Conservation (phyloP, 2,797 vertebrate genomes). For the Chloroceryle inda region DNA sequence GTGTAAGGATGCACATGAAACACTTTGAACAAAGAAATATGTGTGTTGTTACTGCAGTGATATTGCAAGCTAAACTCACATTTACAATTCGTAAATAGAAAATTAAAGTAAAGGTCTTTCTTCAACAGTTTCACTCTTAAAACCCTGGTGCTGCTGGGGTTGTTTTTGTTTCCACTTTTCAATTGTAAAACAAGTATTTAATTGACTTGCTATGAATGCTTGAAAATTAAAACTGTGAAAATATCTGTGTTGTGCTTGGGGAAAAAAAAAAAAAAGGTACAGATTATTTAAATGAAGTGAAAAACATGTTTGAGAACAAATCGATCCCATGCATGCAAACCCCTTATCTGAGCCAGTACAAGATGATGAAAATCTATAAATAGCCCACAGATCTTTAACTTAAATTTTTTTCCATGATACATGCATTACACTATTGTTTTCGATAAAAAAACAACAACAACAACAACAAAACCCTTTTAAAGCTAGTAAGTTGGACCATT, state of each 20-base stretch:
- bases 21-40: slow-evolving; percentile 31
- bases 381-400: slow-evolving; percentile 65
- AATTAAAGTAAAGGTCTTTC: not conserved
- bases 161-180: not conserved
- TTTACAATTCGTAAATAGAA: slow-evolving; percentile 48
- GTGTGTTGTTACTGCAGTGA: slow-evolving; percentile 17
- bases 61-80: slow-evolving; percentile 42
- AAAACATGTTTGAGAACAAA: slow-evolving; percentile 61
- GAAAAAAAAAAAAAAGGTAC: not conserved
- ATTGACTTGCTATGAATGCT: slow-evolving; percentile 17
- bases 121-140: not conserved
- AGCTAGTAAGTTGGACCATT: slow-evolving; percentile 92
- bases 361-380: slow-evolving; percentile 71
- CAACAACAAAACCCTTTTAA: slow-evolving; percentile 81
- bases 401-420: slow-evolving; percentile 63
- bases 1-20: slow-evolving; percentile 44
- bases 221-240: slow-evolving; percentile 58
- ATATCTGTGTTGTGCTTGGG: not conserved
- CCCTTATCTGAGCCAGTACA: slow-evolving; percentile 67
- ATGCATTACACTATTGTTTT: slow-evolving; percentile 78
- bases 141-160: not conserved
- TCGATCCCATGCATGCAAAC: slow-evolving; percentile 49
- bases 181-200: slow-evolving; percentile 40
- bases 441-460: slow-evolving; percentile 60
- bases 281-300: slow-evolving; percentile 72